phyloP scores from a whole-genome alignment of 2,113 vertebrate species.

The Elaphurus davidianus region DNA sequence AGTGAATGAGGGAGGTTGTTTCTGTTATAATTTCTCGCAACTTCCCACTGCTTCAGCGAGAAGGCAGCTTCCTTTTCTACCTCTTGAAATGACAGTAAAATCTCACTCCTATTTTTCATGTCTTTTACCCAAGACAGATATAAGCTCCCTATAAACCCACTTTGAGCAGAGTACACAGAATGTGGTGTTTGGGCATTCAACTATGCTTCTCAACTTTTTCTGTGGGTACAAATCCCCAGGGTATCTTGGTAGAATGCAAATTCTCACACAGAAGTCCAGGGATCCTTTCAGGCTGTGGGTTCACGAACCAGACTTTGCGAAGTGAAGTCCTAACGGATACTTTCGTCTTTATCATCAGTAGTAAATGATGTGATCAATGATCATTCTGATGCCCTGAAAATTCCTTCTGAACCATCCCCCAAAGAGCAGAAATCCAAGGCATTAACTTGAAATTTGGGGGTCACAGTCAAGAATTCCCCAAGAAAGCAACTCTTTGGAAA shows the following conservation, averaged over 20 bases:
- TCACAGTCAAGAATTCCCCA: background rate
- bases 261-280: background rate
- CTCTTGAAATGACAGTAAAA: constrained; percentile 27
- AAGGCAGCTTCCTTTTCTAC: background rate
- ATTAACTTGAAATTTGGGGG: background rate
- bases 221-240: background rate
- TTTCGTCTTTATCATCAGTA: background rate
- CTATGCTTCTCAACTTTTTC: background rate
- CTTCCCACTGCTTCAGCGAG: background rate
- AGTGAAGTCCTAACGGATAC: background rate
- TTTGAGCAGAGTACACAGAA: background rate
- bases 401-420: background rate
- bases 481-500: background rate
- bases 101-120: background rate
- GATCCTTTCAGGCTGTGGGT: background rate
- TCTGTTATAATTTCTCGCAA: background rate
- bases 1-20: constrained; percentile 18
- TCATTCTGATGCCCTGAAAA: background rate
- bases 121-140: background rate
- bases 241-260: background rate
- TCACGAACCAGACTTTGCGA: background rate
- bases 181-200: background rate
- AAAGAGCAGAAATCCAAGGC: background rate
- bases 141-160: background rate
- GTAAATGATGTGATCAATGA: background rate